phyloP scores from a whole-genome alignment of 2,888 invertebrate species.

The Aphidoletes aphidimyza region DNA sequence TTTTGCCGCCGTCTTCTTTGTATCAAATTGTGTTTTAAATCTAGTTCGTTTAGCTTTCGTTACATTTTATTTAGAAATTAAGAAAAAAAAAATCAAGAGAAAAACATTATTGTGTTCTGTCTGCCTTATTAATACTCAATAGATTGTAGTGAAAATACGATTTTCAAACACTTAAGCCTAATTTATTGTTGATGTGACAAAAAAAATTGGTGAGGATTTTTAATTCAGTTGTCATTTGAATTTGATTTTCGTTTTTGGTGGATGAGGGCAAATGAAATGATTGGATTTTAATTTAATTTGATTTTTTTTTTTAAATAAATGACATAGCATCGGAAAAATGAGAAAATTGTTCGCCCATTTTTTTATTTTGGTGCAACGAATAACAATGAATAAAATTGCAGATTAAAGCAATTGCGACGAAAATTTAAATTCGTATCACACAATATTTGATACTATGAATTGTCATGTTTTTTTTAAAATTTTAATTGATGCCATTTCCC shows the following conservation, averaged over 20 bases:
- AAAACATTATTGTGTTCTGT: neutral
- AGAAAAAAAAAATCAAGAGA: neutral
- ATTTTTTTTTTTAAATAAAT: neutral
- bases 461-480: no score
- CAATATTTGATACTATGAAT: neutral
- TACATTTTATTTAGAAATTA: neutral
- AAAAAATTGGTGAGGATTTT: neutral
- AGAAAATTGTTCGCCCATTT: slow-evolving; percentile 5
- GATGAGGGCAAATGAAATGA: slow-evolving; percentile 21
- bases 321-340: slow-evolving; percentile 1
- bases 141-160: slow-evolving; percentile 27
- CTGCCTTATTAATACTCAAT: slow-evolving; percentile 32
- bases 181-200: neutral
- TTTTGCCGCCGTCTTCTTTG: neutral
- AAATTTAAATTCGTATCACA: neutral
- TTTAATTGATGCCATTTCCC: slow-evolving; percentile 28
- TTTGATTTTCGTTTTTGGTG: neutral
- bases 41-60: neutral
- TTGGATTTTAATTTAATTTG: no score
- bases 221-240: neutral
- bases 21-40: neutral
- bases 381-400: neutral
- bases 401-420: neutral
- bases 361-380: neutral
- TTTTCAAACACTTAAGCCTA: slow-evolving; percentile 20